Evolutionary conservation across 1,140 invertebrate species (phyloP).

Genomic region (Procambarus clarkii): DNA sequence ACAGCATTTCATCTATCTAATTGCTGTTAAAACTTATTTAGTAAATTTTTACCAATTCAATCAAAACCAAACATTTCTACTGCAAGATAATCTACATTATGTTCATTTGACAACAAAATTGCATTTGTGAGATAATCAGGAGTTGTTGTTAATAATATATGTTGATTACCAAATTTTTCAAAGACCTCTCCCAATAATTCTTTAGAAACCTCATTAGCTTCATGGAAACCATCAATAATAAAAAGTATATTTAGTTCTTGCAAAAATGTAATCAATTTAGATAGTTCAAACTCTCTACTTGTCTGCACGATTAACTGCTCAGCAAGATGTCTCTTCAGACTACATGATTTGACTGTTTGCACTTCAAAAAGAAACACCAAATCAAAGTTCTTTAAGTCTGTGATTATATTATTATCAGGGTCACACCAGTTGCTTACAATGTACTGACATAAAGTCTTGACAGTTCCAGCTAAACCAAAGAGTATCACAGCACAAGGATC

Average conservation of each 20-base stretch:
- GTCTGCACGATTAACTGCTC: neutral
- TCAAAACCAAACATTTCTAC: constrained; percentile 53
- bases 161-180: constrained; percentile 6
- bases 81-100: neutral
- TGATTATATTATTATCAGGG: neutral
- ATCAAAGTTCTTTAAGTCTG: neutral
- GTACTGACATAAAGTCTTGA: constrained; percentile 34
- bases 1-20: no score
- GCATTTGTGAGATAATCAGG: constrained; percentile 1
- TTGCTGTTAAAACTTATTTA: no score
- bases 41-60: neutral
- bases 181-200: constrained; percentile 1
- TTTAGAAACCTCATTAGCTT: neutral
- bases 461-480: constrained; percentile 32
- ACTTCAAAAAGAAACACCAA: constrained; percentile 32
- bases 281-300: neutral
- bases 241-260: constrained; percentile 26
- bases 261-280: neutral
- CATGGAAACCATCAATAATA: constrained; percentile 50
- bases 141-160: constrained; percentile 22
- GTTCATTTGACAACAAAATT: neutral
- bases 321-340: neutral
- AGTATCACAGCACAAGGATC: neutral
- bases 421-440: constrained; percentile 14
- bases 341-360: neutral